These are phyloP conservation scores for Clarias macrocephalus DNA, from an alignment of 2,113 vertebrate species.

Conservation along the genomic window DNA sequence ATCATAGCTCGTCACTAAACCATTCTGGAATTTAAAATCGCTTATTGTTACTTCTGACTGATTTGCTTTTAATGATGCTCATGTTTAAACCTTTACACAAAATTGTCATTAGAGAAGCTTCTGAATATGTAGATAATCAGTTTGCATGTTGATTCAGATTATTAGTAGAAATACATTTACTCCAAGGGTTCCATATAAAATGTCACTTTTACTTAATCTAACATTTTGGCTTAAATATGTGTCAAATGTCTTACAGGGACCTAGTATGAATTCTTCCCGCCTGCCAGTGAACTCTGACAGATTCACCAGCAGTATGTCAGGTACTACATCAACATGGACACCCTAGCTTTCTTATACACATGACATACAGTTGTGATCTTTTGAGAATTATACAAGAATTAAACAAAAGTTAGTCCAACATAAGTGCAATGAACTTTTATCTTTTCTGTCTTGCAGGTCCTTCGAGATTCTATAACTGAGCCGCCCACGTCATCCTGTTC, in stretches of 20 bases:
- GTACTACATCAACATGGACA: constrained; percentile 22
- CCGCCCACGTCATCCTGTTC: background rate
- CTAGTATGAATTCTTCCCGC: constrained; percentile 47
- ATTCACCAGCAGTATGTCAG: constrained; percentile 56
- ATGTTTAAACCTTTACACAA: background rate
- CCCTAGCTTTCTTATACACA: background rate
- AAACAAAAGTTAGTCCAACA: background rate
- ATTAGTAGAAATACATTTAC: background rate
- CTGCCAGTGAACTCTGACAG: constrained; percentile 53
- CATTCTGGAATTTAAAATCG: background rate
- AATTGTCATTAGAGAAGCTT: no score
- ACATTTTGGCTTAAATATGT: background rate
- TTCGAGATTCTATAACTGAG: constrained; percentile 68
- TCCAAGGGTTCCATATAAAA: background rate
- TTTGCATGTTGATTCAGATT: background rate
- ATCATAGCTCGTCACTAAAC: background rate
- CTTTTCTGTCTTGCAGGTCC: constrained; percentile 58
- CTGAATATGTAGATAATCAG: no score
- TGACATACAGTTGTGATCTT: no score
- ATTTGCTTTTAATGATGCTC: background rate
- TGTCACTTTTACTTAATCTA: background rate
- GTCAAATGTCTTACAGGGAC: constrained; percentile 38
- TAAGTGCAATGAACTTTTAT: background rate
- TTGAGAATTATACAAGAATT: background rate
- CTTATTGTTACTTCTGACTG: background rate